Base-by-base conservation (phyloP, 2,797 vertebrate genomes). In the Avahi laniger region DNA sequence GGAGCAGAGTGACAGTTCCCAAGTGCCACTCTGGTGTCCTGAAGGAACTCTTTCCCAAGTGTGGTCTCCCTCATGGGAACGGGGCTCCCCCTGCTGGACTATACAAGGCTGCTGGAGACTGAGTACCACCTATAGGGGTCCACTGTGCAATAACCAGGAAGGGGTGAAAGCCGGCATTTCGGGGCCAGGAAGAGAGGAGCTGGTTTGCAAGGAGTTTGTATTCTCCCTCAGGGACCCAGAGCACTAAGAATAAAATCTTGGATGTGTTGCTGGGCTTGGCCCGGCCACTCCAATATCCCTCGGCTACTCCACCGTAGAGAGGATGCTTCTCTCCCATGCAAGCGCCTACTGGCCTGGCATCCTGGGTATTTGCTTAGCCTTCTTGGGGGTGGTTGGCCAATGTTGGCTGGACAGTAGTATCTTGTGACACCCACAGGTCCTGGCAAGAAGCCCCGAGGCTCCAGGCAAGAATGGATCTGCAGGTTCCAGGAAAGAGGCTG, bases 371-470 rank as follows among this genome's bases (percentile, higher is more conserved):
- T 85, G 50, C 91, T 87, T 84, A 93, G 73, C 12, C 76, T 89
- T 96, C 59, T 28, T 93, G 38, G 6, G 78, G 73, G 59, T 84
- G 35, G 30, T 73, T 95, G 88, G n/a, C 73, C 70, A 92, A 88
- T 59, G 48, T 50, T 70, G 89, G 70, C 86, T 38, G 17, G 75
- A 85, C 30, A 83, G 83, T 78, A 91, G n/a, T 85, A 46, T 93
- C 72, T 63, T 95, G 59, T 96, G 94, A 95, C 81, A 97, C 72
- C 65, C 73, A 57, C 63, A 72, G 91, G 92, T 86, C 63, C 88
- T 96, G 89, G 94, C 89, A 93, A 93, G 65, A 50, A 83, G 85
- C 79, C 93, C 70, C 86, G 91, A 89, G 79, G 89, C 89, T 96
- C 89, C 0, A 0, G 65, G 82, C 48, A 94, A 93, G 86, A 84